Evolutionary conservation across 2,113 vertebrate genomes (phyloP).

Genomic region (Grantiella picta): DNA sequence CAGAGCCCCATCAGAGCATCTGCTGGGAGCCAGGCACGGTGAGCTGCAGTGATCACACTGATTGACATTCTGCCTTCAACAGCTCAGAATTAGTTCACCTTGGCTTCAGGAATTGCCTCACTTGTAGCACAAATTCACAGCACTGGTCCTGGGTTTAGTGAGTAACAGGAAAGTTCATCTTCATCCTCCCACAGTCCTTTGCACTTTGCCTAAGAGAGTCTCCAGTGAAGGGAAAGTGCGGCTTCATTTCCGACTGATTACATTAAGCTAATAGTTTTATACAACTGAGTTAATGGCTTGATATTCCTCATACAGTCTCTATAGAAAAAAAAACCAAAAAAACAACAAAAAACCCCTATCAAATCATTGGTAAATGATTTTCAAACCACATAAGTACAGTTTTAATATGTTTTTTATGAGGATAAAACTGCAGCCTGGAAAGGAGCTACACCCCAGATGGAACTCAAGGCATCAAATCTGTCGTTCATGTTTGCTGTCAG

Average conservation of each 20-base stretch:
- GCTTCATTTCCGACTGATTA: fast-evolving
- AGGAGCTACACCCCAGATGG: not conserved
- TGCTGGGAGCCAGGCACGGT: not conserved
- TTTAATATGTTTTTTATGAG: not conserved
- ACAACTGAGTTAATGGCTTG: not conserved
- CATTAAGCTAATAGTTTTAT: not conserved
- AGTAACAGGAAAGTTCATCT: not conserved
- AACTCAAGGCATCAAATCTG: not conserved
- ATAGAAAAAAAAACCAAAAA: not conserved
- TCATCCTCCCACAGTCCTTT: not conserved
- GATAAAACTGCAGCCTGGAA: not conserved
- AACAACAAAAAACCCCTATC: not conserved
- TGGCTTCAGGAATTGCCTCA: not conserved
- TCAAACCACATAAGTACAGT: not conserved
- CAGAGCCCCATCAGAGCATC: not conserved
- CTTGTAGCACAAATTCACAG: not conserved
- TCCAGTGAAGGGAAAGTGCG: not conserved
- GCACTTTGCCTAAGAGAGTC: not conserved
- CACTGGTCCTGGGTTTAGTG: not conserved
- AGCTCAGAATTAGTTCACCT: not conserved
- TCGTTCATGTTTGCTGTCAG: not conserved
- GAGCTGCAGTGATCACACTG: not conserved
- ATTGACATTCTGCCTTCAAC: not conserved
- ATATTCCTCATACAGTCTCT: not conserved
- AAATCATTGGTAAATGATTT: not conserved